These are phyloP conservation scores for Calonectris borealis DNA, from an alignment of 2,113 vertebrate genomes.

Conservation along the genomic window DNA sequence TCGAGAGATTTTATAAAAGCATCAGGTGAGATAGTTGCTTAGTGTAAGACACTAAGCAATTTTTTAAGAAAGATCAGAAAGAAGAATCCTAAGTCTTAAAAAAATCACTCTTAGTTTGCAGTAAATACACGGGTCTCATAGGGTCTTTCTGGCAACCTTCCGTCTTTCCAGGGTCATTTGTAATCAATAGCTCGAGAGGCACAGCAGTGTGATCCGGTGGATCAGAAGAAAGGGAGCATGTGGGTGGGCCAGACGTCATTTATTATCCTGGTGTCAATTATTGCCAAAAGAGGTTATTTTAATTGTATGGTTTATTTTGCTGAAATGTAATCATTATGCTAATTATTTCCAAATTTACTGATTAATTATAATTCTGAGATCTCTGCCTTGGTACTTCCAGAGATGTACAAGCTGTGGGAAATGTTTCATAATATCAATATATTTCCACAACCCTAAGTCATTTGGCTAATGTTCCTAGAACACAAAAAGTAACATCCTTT, in stretches of 20 bases:
- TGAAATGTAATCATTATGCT: slow-evolving; percentile 17
- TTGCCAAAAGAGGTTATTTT: slow-evolving; percentile 22
- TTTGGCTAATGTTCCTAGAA: background rate
- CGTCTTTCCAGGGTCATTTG: background rate
- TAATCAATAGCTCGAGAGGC: background rate
- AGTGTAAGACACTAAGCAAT: background rate
- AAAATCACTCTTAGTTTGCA: background rate
- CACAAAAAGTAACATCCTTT: background rate
- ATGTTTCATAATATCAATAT: background rate
- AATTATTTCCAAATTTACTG: slow-evolving; percentile 40
- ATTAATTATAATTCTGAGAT: slow-evolving; percentile 14
- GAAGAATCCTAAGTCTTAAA: background rate
- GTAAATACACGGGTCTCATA: background rate
- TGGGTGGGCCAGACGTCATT: slow-evolving; percentile 36
- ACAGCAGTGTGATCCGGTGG: background rate
- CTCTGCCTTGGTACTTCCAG: background rate
- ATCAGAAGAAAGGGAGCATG: slow-evolving; percentile 11
- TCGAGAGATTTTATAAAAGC: background rate
- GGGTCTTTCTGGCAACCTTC: slow-evolving; percentile 28
- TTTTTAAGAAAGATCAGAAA: background rate
- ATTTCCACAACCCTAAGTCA: background rate
- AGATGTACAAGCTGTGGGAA: slow-evolving; percentile 6
- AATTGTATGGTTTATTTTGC: slow-evolving; percentile 2
- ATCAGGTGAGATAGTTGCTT: background rate
- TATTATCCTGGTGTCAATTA: slow-evolving; percentile 22